Evolutionary conservation across 92 coral and sea anemone species (phyloP), one percentile per base, ranked within the genome.

Genomic region (Palythoa grandiflora): DNA sequence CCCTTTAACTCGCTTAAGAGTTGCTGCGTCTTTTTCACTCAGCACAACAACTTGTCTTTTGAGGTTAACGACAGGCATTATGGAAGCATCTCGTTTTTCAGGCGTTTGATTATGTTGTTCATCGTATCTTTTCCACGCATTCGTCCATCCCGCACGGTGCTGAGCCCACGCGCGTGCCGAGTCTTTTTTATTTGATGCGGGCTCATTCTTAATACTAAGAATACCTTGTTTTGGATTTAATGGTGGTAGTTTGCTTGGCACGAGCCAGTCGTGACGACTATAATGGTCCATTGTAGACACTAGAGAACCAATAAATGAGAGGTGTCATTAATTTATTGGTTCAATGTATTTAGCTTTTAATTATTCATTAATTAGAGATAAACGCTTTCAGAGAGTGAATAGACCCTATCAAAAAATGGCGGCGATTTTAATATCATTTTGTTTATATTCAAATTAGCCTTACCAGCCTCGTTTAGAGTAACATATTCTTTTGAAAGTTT

Each of bases 131-230:
- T 85, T 85, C 54, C 87, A 87, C 16, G 93, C 93, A 63, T 87
- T 83, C 36, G 96, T 88, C 75, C 93, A 93, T 9, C 90, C 93
- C 8, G 98, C 94, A 63, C 98, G 98, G 4, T 83, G 87, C 16
- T 75, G 88, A 1, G 99, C 99, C 99, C 99, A 97, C 17, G 89
- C 84, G 53, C 83, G 89, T n/a, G 99, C 99, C 94, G 98, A 97
- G 38, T 44, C 44, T 71, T 70, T 88, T 71, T 21, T 47, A 70
- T 35, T n/a, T 53, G 88, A 28, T 13, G 76, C 51, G 53, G 89
- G 3, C 51, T 60, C 38, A 13, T 72, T 19, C 50, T 70, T 51
- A 6, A 3, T 61, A 15, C 21, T 39, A 3, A 55, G 38, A 66
- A 66, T 28, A 44, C 86, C 86, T 44, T 68, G 44, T 61, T 81